Evolutionary conservation across 2,113 vertebrate genomes (phyloP).

Genomic region (Fregata magnificens): DNA sequence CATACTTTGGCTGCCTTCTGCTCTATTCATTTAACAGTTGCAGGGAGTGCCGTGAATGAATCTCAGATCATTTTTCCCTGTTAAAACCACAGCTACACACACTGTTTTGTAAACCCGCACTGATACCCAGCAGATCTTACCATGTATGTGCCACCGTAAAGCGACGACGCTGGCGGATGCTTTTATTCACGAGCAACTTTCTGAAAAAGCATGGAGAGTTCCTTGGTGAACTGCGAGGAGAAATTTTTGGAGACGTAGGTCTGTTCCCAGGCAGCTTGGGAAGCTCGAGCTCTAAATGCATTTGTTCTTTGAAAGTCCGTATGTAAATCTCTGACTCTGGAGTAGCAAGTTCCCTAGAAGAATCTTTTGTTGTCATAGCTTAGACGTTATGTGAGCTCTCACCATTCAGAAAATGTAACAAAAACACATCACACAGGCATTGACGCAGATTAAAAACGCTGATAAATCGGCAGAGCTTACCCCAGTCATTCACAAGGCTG

Average conservation of each 20-base stretch:
- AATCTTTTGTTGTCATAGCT: slow-evolving; percentile 85
- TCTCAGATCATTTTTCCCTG: background rate
- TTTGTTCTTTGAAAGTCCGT: slow-evolving; percentile 96
- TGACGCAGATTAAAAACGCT: slow-evolving; percentile 4
- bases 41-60: background rate
- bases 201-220: slow-evolving; percentile 93
- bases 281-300: slow-evolving; percentile 97
- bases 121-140: slow-evolving; percentile 74
- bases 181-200: slow-evolving; percentile 98
- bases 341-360: slow-evolving; percentile 78
- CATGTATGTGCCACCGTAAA: slow-evolving; percentile 98
- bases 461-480: slow-evolving; percentile 26
- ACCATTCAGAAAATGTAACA: slow-evolving; percentile 49
- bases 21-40: background rate
- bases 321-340: slow-evolving; percentile 90
- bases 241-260: slow-evolving; percentile 93
- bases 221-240: slow-evolving; percentile 92
- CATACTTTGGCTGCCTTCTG: background rate
- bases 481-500: background rate
- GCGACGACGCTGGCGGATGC: slow-evolving; percentile 93
- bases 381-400: slow-evolving; percentile 15
- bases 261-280: slow-evolving; percentile 85
- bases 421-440: slow-evolving; percentile 37
- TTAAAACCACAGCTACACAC: background rate
- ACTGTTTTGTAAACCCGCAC: background rate